These are phyloP conservation scores for Nysson spinosus DNA, from an alignment of 2,888 invertebrate species.

Conservation along the genomic window DNA sequence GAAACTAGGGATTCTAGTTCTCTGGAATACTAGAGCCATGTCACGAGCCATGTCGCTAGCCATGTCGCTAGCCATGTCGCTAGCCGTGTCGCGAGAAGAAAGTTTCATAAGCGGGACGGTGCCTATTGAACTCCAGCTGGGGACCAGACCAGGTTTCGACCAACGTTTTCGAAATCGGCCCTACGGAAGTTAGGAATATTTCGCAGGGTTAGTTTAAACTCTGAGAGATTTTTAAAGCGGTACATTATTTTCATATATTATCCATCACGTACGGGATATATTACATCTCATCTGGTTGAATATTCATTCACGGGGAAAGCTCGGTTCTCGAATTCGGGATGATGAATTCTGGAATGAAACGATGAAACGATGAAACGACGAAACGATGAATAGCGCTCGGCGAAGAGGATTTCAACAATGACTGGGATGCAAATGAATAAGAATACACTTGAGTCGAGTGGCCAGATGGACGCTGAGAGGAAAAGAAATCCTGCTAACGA, in stretches of 20 bases:
- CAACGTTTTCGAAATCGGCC: neutral
- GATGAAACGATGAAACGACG: no score
- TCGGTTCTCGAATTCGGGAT: conserved; percentile 6
- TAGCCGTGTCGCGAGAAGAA: conserved; percentile 41
- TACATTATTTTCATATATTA: no score
- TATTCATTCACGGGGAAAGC: conserved; percentile 33
- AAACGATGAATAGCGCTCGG: conserved; percentile 39
- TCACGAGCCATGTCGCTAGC: no score
- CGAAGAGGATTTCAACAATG: conserved; percentile 46
- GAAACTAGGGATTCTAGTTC: conserved; percentile 21
- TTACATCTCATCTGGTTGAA: no score
- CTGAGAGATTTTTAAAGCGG: no score
- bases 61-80: conserved; percentile 26
- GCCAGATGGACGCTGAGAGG: conserved; percentile 37
- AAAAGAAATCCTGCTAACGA: conserved; percentile 58
- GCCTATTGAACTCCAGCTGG: conserved; percentile 46
- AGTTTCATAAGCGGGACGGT: conserved; percentile 62
- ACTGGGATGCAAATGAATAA: conserved; percentile 51
- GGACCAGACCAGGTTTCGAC: conserved; percentile 20
- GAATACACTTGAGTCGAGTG: conserved; percentile 54
- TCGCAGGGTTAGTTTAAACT: no score
- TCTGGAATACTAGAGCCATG: no score
- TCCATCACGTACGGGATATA: no score
- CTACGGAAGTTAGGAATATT: no score
- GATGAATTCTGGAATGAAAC: conserved; percentile 36